Percentiles rank a stretch among this genome's conserved stretches.
These are phyloP conservation scores for Amaurobius ferox DNA, from an alignment of 2,888 invertebrate genomes.

Conservation along the genomic window DNA sequence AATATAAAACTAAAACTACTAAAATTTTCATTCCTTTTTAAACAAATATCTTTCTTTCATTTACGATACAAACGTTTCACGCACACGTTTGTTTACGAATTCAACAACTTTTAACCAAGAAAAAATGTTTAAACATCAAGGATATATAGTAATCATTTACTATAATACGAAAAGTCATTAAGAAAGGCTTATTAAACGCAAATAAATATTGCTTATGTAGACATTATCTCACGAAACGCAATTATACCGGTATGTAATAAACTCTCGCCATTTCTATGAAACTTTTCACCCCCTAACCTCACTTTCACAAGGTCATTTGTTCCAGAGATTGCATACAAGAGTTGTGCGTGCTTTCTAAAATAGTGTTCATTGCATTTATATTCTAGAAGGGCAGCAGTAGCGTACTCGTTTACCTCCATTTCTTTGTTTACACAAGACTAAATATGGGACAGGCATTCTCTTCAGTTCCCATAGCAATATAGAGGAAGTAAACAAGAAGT, in stretches of 20 bases:
- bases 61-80: too few species aligned
- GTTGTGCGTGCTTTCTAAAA: neutral
- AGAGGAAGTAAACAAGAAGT: neutral
- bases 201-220: neutral
- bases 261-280: too few species aligned
- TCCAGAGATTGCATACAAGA: neutral
- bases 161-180: neutral
- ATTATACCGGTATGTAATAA: too few species aligned
- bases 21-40: too few species aligned
- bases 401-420: conserved; percentile 9
- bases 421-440: neutral
- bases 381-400: neutral
- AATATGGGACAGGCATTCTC: neutral
- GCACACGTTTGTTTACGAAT: too few species aligned
- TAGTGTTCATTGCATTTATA: neutral
- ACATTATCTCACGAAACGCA: neutral
- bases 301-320: neutral
- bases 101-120: too few species aligned
- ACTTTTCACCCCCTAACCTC: conserved; percentile 14
- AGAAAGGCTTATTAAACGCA: neutral
- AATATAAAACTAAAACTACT: too few species aligned
- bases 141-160: neutral
- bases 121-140: neutral
- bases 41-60: too few species aligned
- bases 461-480: neutral